phyloP scores from a whole-genome alignment of 2,888 invertebrate species.

The Lymantria dispar region DNA sequence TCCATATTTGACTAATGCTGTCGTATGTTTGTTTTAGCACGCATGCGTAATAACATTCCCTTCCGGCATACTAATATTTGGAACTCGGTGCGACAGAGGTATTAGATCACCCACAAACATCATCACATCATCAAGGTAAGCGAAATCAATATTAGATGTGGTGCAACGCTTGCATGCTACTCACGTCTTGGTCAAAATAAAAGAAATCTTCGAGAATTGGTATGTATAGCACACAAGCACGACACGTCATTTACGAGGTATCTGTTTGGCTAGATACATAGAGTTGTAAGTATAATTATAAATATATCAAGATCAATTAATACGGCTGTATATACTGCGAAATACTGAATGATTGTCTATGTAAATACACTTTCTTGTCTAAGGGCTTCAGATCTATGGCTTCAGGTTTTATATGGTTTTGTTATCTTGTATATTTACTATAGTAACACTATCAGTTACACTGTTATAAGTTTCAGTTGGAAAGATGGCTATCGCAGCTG shows the following conservation, averaged over 20 bases:
- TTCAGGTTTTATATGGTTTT: conserved; percentile 24
- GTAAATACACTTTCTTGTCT: conserved; percentile 41
- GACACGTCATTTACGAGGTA: conserved; percentile 20
- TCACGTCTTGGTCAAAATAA: conserved; percentile 23
- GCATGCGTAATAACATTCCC: conserved; percentile 83
- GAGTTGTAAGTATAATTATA: conserved; percentile 37
- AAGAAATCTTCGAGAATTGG: conserved; percentile 31
- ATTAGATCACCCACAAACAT: conserved; percentile 46
- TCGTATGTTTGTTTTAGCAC: conserved; percentile 82
- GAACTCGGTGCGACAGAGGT: conserved; percentile 65
- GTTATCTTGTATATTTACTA: no score
- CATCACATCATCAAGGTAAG: conserved; percentile 67
- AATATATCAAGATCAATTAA: conserved; percentile 29
- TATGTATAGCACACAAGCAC: conserved; percentile 48
- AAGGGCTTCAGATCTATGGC: conserved; percentile 44
- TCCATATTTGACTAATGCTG: conserved; percentile 66
- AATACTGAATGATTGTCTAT: conserved; percentile 30
- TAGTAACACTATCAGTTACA: no score
- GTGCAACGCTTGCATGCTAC: conserved; percentile 44
- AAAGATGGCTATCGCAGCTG: no score
- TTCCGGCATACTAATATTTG: conserved; percentile 82
- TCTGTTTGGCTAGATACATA: conserved; percentile 2
- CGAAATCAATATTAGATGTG: conserved; percentile 37
- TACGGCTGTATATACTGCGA: conserved; percentile 71
- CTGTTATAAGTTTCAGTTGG: no score